Evolutionary conservation across 2,113 vertebrate species (phyloP).

Genomic region (Colistium nudipinnis): DNA sequence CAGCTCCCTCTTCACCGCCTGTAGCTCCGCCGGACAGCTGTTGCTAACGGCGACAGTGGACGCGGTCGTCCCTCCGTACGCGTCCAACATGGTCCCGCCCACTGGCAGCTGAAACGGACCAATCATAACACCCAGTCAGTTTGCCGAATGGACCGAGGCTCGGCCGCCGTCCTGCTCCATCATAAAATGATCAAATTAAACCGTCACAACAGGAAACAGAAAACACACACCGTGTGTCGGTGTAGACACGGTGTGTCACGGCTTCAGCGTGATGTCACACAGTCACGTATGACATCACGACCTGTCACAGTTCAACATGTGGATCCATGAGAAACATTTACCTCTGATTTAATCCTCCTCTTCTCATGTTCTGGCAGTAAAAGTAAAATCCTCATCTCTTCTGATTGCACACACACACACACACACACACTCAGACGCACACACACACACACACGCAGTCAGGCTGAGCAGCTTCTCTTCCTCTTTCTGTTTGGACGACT

Average conservation of each 20-base stretch:
- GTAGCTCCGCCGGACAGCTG: constrained; percentile 89
- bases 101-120: constrained; percentile 81
- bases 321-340: constrained; percentile 54
- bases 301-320: constrained; percentile 15
- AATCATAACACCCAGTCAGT: constrained; percentile 42
- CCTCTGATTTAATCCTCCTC: constrained; percentile 77
- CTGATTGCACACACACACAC: constrained; percentile 1
- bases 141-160: no score
- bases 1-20: constrained; percentile 85
- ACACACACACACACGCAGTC: constrained; percentile 17
- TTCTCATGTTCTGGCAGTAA: constrained; percentile 82
- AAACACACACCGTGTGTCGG: no score
- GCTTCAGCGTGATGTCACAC: no score
- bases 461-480: constrained; percentile 44
- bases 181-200: no score
- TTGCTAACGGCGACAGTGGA: constrained; percentile 84
- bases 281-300: no score
- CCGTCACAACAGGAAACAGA: no score
- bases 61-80: constrained; percentile 79
- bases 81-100: constrained; percentile 84
- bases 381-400: constrained; percentile 81
- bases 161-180: no score
- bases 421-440: not conserved
- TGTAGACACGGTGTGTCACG: no score
- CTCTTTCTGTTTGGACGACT: constrained; percentile 69